Evolutionary conservation across 1,140 invertebrate genomes (phyloP).

Genomic region (Aphelenchoides avenae): DNA sequence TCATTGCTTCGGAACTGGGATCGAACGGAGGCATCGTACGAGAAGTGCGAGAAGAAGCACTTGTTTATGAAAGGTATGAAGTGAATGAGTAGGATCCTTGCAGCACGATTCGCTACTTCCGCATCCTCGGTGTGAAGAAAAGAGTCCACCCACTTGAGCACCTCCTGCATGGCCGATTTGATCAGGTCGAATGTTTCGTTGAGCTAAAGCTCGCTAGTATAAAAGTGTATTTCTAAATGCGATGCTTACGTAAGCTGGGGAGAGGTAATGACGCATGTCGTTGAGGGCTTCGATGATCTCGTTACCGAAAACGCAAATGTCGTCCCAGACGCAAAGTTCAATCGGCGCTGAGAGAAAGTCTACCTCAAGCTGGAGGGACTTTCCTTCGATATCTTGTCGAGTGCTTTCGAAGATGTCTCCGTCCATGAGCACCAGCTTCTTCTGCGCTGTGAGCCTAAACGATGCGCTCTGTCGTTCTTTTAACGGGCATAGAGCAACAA

Average conservation of each 20-base stretch:
- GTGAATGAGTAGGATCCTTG: slow-evolving; percentile 26
- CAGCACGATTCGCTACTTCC: slow-evolving; percentile 26
- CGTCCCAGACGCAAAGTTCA: slow-evolving; percentile 55
- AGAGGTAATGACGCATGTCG: slow-evolving; percentile 50
- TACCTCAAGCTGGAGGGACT: slow-evolving; percentile 4
- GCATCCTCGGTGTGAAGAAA: slow-evolving; percentile 20
- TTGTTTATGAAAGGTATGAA: slow-evolving; percentile 47
- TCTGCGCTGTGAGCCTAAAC: slow-evolving; percentile 30
- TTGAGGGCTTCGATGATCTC: slow-evolving; percentile 47
- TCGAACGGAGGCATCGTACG: slow-evolving; percentile 25
- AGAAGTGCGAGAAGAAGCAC: slow-evolving; percentile 42
- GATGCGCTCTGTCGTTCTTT: no score
- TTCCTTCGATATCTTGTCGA: slow-evolving; percentile 30
- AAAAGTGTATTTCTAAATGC: background rate
- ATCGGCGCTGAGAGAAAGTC: slow-evolving; percentile 45
- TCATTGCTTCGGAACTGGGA: slow-evolving; percentile 15
- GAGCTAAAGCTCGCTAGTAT: slow-evolving; percentile 20
- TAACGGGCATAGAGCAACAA: slow-evolving; percentile 6
- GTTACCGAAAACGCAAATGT: slow-evolving; percentile 56
- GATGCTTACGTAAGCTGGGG: slow-evolving; percentile 39
- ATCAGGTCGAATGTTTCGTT: slow-evolving; percentile 31
- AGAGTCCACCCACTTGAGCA: slow-evolving; percentile 37
- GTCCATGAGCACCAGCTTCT: slow-evolving; percentile 40
- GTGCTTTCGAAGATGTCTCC: slow-evolving; percentile 48
- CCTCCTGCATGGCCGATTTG: slow-evolving; percentile 24